A percentile compares a stretch with the other conserved stretches of the same genome.
phyloP scores from a whole-genome alignment of 2,113 vertebrate genomes.

The Hyaena hyaena region DNA sequence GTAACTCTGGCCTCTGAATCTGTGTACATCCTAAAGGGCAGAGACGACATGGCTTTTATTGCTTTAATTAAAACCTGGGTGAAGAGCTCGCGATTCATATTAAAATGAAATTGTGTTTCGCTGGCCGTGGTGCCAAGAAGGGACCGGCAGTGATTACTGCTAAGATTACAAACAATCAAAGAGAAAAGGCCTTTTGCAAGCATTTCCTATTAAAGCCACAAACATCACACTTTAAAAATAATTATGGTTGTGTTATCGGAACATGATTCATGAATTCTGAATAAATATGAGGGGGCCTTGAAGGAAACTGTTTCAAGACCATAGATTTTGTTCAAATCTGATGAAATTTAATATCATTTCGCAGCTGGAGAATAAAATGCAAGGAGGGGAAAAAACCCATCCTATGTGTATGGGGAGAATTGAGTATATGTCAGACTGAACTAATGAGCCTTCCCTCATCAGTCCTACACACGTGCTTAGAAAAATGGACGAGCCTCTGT shows the following conservation, averaged over 20 bases:
- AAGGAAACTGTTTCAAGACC: conserved; percentile 85
- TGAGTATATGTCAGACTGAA: conserved; percentile 83
- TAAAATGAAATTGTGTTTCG: conserved; percentile 85
- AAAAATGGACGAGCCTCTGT: conserved; percentile 78
- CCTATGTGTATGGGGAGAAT: conserved; percentile 73
- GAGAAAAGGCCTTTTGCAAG: conserved; percentile 88
- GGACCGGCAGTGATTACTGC: conserved; percentile 86
- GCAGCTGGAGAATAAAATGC: conserved; percentile 84
- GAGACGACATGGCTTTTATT: conserved; percentile 85
- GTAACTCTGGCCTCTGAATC: conserved; percentile 69
- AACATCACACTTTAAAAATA: conserved; percentile 90
- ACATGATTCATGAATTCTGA: conserved; percentile 89
- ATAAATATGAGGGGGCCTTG: conserved; percentile 85
- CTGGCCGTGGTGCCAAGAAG: conserved; percentile 79
- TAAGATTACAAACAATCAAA: conserved; percentile 89
- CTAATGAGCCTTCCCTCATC: conserved; percentile 83
- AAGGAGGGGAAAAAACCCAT: background rate
- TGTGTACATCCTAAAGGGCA: conserved; percentile 85
- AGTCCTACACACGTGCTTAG: conserved; percentile 61
- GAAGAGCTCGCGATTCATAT: conserved; percentile 82
- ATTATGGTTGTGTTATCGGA: conserved; percentile 87
- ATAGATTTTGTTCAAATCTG: conserved; percentile 84
- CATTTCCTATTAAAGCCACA: conserved; percentile 89
- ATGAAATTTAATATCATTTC: conserved; percentile 88
- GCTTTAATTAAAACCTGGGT: conserved; percentile 89